Evolutionary conservation across 2,113 vertebrate species (phyloP).

Genomic region (Anolis sagrei): DNA sequence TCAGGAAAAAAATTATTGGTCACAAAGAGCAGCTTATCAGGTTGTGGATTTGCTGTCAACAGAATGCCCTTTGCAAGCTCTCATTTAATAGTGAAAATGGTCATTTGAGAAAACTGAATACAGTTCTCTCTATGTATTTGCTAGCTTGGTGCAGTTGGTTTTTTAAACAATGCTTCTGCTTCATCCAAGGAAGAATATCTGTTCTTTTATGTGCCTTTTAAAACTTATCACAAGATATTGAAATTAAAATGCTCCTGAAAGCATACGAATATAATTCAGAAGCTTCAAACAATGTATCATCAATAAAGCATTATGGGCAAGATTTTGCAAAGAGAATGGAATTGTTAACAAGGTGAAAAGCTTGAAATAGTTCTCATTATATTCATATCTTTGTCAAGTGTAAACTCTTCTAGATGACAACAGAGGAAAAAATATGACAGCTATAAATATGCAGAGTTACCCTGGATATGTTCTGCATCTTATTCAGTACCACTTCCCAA

Average conservation of each 20-base stretch:
- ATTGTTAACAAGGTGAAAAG: conserved; percentile 16
- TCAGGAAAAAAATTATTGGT: neutral
- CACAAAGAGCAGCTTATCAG: neutral
- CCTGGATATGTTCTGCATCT: neutral
- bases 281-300: neutral
- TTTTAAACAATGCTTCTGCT: neutral
- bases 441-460: conserved; percentile 4
- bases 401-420: neutral
- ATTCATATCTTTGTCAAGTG: conserved; percentile 26
- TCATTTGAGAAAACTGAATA: neutral
- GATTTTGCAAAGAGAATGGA: conserved; percentile 17
- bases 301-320: conserved; percentile 4
- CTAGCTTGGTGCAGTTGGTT: neutral
- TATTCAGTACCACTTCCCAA: neutral
- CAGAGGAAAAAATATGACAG: neutral
- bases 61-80: neutral
- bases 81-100: neutral
- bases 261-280: neutral
- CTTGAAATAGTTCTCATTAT: neutral
- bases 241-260: fast-evolving
- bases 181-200: fast-evolving
- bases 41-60: neutral
- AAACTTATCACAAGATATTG: neutral
- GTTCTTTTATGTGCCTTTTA: neutral
- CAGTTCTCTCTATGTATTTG: neutral